Evolutionary conservation across 2,113 vertebrate genomes (phyloP), one percentile per base, ranked within the genome.

Genomic region (Mirza zaza): DNA sequence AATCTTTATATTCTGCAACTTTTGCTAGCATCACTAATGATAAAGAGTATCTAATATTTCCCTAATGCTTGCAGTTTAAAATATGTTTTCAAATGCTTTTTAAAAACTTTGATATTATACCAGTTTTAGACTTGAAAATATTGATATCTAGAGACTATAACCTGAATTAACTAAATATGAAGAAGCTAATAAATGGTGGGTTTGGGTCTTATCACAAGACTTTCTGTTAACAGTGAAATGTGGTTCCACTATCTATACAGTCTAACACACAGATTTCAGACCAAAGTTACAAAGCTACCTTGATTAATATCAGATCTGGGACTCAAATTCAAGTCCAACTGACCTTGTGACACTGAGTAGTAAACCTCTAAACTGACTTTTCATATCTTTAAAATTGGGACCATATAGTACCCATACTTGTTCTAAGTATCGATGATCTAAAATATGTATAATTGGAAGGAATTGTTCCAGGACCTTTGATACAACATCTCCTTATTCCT

Each of bases 81-180:
- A 61, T 87, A 14, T 86, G 8, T 63, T 80, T 80, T 71, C 23
- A 73, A 59, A 82, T 67, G 1, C 80, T 87, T 20, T 81, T 71
- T 32, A 71, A 90, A 77, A 45, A 39, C 10, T 36, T 73, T 48
- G 45, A 32, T 67, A 27, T 63, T 42, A 57, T n/a, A 29, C 6
- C 65, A 73, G 39, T 92, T 71, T 91, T 89, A 88, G 18, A 27
- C 39, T 67, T 87, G 9, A 75, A 92, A 65, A 32, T 61, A 84
- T 20, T 57, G 48, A 82, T 32, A 36, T 77, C 25, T 87, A 52
- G 48, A 55, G 48, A 42, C 0, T 15, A 8, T 50, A 70, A 0
- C 5, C 13, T 76, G 5, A 81, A 68, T 65, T 92, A 57, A 27
- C 1, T 12, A 88, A 63, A 8, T 2, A 71, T 10, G 11, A 87